These are phyloP conservation scores for Bucco capensis DNA, from an alignment of 2,113 vertebrate species.

Conservation along the genomic window DNA sequence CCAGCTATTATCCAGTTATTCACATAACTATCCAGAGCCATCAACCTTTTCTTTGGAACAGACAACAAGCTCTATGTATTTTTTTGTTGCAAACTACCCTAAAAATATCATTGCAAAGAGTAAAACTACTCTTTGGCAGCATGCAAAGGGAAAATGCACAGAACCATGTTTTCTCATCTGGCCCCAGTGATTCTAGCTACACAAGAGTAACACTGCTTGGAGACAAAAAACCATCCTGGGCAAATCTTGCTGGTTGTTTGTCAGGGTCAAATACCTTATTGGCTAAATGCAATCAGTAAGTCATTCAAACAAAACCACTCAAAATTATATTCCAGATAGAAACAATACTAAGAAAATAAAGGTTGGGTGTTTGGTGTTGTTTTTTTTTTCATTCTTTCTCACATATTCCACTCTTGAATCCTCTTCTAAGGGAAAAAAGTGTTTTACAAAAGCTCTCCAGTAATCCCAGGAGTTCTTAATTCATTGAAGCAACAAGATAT, in stretches of 20 bases:
- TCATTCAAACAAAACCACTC: not conserved
- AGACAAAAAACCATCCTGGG: not conserved
- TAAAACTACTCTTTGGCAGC: not conserved
- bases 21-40: not conserved
- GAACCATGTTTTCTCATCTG: not conserved
- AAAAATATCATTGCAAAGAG: not conserved
- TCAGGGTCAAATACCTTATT: not conserved
- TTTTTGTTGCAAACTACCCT: not conserved
- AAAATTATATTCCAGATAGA: not conserved
- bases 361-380: too few species aligned
- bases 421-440: not conserved
- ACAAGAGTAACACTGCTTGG: not conserved
- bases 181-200: not conserved
- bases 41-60: not conserved
- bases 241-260: not conserved
- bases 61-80: not conserved
- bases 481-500: not conserved
- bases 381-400: not conserved
- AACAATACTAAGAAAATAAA: not conserved
- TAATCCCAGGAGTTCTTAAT: not conserved
- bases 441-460: not conserved
- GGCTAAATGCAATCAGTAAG: not conserved
- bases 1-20: not conserved
- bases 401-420: not conserved
- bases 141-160: rapidly evolving